Conservation (phyloP, 2,113 vertebrate species). For the Semnornis frantzii region DNA sequence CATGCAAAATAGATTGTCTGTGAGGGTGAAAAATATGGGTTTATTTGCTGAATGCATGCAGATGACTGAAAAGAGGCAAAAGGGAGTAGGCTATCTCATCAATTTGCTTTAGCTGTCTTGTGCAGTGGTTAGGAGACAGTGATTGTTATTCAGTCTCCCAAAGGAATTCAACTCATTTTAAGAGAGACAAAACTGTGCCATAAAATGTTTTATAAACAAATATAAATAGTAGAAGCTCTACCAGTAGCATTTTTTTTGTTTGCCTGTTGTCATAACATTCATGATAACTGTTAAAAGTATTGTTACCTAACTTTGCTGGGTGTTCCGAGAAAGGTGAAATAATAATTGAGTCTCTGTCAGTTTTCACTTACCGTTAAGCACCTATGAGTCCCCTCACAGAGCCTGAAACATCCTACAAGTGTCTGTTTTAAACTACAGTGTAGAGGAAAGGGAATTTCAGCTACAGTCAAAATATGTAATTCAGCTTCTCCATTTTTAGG, state of each 20-base stretch:
- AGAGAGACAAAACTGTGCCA: not conserved
- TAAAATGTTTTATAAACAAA: not conserved
- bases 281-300: not conserved
- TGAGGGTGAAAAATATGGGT: not conserved
- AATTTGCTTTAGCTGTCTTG: not conserved
- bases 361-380: not conserved
- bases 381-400: rapidly evolving
- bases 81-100: not conserved
- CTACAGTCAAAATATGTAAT: not conserved
- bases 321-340: not conserved
- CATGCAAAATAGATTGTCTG: not conserved
- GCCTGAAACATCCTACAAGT: not conserved
- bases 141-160: not conserved
- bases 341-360: not conserved
- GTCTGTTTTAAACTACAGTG: not conserved
- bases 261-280: not conserved
- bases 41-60: not conserved
- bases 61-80: not conserved
- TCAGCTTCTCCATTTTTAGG: not conserved
- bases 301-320: not conserved
- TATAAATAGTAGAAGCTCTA: not conserved
- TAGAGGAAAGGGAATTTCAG: not conserved
- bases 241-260: not conserved
- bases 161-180: not conserved
- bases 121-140: not conserved